These are phyloP conservation scores for Bombus affinis DNA, from an alignment of 1,140 invertebrate genomes.

Conservation along the genomic window DNA sequence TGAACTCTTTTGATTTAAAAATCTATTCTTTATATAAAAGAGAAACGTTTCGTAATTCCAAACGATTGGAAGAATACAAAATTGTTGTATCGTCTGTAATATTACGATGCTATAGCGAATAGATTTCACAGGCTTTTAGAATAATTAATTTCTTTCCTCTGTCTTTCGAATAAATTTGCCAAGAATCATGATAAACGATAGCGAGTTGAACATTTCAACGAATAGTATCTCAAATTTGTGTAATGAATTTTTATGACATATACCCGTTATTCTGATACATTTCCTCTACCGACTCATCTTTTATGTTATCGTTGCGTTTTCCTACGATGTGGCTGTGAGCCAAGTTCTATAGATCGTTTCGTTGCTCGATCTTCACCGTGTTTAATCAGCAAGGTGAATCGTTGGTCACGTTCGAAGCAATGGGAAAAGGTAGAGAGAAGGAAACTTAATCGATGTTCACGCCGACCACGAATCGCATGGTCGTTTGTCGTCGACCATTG, in stretches of 20 bases:
- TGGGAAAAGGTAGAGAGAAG: background rate
- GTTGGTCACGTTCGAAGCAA: background rate
- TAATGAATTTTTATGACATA: no score
- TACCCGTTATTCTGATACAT: background rate
- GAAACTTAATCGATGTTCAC: constrained; percentile 16
- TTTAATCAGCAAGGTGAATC: background rate
- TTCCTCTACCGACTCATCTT: background rate
- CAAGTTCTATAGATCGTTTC: background rate
- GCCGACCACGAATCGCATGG: background rate
- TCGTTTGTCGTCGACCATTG: no score
- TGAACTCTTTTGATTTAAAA: background rate
- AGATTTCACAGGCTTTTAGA: no score
- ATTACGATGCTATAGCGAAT: no score
- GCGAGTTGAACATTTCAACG: no score
- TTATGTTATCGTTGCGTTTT: background rate
- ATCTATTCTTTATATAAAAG: background rate
- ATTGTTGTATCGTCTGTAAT: no score
- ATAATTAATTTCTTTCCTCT: no score
- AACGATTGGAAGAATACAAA: no score
- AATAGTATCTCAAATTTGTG: no score
- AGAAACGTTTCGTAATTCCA: background rate
- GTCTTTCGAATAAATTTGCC: no score
- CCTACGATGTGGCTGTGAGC: no score
- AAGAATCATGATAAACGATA: no score
- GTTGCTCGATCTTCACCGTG: background rate